phyloP scores from a whole-genome alignment of 2,797 vertebrate genomes.

The Lates japonicus region DNA sequence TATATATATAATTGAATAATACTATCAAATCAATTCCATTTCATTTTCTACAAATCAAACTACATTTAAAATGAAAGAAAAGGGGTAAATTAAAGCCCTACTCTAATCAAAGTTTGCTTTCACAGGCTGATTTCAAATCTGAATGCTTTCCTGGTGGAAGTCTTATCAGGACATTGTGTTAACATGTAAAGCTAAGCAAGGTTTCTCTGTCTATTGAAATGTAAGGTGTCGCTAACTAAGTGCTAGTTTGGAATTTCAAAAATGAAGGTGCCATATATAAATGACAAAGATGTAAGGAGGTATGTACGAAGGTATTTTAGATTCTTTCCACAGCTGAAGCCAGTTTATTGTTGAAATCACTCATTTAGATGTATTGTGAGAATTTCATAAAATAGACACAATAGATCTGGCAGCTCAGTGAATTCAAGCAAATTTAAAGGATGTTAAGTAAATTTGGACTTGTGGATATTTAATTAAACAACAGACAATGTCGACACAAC shows the following conservation, averaged over 20 bases:
- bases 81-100: no score
- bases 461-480: background rate
- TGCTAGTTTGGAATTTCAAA: no score
- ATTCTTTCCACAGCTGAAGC: background rate
- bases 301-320: background rate
- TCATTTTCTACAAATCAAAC: background rate
- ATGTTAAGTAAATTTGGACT: background rate
- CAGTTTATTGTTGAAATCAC: conserved; percentile 7
- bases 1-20: background rate
- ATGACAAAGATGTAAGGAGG: background rate
- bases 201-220: no score
- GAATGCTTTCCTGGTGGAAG: background rate
- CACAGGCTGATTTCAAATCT: background rate
- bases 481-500: conserved; percentile 6
- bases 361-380: background rate
- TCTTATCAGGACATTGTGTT: background rate
- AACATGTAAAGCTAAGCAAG: no score
- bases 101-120: no score
- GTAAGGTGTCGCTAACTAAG: no score
- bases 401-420: background rate
- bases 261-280: no score
- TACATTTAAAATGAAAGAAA: background rate
- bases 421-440: background rate
- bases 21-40: background rate
- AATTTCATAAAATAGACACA: conserved; percentile 14